A percentile compares a stretch with the other conserved stretches of the same genome.
These are phyloP conservation scores for Lophius piscatorius DNA, from an alignment of 2,113 vertebrate species.

Conservation along the genomic window DNA sequence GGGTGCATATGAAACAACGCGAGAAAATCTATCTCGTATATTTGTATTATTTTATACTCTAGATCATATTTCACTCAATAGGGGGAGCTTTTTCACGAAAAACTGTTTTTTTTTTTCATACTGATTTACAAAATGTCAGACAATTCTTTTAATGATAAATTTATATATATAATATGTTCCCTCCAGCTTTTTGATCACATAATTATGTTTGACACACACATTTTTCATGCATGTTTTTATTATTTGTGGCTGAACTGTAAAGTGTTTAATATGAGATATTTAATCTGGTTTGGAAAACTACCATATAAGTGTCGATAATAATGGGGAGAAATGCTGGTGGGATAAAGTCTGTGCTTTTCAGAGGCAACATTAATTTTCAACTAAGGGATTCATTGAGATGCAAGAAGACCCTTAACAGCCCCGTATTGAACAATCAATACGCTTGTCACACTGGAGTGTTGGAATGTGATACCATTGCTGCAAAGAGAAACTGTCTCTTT, in stretches of 20 bases:
- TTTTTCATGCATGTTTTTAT: background rate
- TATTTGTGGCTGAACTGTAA: background rate
- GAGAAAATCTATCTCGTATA: no score
- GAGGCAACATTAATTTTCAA: constrained; percentile 54
- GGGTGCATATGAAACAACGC: no score
- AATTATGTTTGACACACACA: background rate
- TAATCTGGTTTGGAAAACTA: constrained; percentile 24
- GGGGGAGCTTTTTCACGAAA: no score
- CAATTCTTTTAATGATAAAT: no score
- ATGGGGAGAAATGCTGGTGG: constrained; percentile 27
- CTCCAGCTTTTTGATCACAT: no score
- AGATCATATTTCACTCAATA: no score
- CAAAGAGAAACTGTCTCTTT: constrained; percentile 39
- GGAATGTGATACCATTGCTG: constrained; percentile 43
- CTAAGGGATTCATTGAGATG: constrained; percentile 61
- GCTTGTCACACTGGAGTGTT: constrained; percentile 26
- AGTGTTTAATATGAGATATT: constrained; percentile 14
- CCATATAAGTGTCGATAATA: constrained; percentile 45
- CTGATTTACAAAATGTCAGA: no score
- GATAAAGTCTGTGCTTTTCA: constrained; percentile 37
- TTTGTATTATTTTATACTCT: no score
- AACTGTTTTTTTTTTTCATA: no score
- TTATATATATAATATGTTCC: no score
- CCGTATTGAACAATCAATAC: constrained; percentile 67
- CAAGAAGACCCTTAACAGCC: constrained; percentile 52